These are phyloP conservation scores for Drosophila navojoa DNA, from an alignment of 1,140 invertebrate species.

Conservation along the genomic window DNA sequence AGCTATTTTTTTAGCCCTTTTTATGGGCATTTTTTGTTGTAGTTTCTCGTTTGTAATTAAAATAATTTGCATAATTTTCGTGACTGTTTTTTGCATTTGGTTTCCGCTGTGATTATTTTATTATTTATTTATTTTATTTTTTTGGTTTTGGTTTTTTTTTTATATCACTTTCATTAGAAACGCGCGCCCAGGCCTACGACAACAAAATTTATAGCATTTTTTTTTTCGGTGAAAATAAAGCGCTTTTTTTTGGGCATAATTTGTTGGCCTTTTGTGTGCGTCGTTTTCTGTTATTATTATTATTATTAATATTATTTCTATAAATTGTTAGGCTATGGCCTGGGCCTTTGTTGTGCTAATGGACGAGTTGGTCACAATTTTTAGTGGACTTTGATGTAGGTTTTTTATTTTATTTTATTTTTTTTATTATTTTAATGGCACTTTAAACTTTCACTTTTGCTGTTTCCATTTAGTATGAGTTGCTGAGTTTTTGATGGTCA, in stretches of 20 bases:
- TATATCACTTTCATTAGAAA: conserved; percentile 83
- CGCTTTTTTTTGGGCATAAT: conserved; percentile 33
- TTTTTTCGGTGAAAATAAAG: conserved; percentile 48
- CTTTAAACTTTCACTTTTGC: conserved; percentile 83
- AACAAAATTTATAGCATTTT: conserved; percentile 66
- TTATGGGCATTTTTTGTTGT: conserved; percentile 45
- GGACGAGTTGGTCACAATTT: conserved; percentile 63
- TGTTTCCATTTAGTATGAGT: conserved; percentile 65
- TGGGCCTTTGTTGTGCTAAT: conserved; percentile 73
- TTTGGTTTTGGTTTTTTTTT: not conserved
- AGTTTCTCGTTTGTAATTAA: conserved; percentile 81
- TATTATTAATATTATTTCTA: conserved; percentile 56
- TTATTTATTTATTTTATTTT: not conserved
- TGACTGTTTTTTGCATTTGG: conserved; percentile 50
- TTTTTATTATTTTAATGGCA: conserved; percentile 59
- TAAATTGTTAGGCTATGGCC: conserved; percentile 42
- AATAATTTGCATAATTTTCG: conserved; percentile 83
- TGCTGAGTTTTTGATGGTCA: conserved; percentile 20
- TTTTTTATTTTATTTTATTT: conserved; percentile 31
- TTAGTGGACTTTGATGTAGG: conserved; percentile 67
- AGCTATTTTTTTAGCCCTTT: conserved; percentile 46
- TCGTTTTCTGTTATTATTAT: conserved; percentile 50
- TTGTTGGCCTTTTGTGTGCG: conserved; percentile 16
- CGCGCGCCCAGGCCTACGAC: conserved; percentile 68
- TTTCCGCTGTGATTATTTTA: conserved; percentile 32